Conservation (phyloP, 37 sponge, comb jelly and placozoan species). For the Sycon ciliatum region DNA sequence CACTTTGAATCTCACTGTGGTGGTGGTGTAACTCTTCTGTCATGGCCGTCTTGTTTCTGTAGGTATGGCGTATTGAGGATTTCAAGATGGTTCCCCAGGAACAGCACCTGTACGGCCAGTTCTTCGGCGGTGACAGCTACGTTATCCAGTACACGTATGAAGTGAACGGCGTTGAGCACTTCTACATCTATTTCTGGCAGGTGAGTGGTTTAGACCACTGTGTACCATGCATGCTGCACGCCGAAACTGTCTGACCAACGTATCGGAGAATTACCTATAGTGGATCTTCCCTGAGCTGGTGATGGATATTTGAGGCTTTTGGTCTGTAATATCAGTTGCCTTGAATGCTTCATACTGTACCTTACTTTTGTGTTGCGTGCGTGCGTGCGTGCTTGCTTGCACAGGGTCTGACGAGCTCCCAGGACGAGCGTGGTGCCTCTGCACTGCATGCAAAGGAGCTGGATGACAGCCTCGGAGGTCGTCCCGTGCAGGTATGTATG, state of each 20-base stretch:
- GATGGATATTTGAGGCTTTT: too few relatives aligned
- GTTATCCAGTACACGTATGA: conserved; percentile 82
- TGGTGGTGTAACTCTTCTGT: too few relatives aligned
- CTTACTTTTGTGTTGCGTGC: too few relatives aligned
- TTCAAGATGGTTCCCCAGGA: conserved; percentile 68
- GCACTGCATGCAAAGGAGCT: conserved; percentile 73
- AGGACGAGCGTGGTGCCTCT: conserved; percentile 74
- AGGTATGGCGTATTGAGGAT: conserved; percentile 82
- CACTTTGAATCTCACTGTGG: too few relatives aligned
- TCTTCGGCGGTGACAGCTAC: conserved; percentile 91
- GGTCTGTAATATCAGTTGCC: too few relatives aligned
- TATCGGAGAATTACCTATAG: too few relatives aligned
- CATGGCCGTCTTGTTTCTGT: neutral
- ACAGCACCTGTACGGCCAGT: conserved; percentile 68
- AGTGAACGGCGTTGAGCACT: conserved; percentile 59
- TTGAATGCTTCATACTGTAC: conserved; percentile 21
- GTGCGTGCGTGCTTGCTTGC: too few relatives aligned
- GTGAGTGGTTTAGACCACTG: conserved; percentile 23
- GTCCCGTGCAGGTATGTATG: conserved; percentile 63
- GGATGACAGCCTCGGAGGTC: conserved; percentile 79
- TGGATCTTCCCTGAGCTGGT: too few relatives aligned
- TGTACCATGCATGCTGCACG: neutral
- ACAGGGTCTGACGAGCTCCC: too few relatives aligned
- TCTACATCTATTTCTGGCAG: conserved; percentile 90
- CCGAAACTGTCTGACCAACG: neutral